Evolutionary conservation across 1,140 invertebrate genomes (phyloP), one percentile per base, ranked within the genome.

Genomic region (Drosophila elegans): DNA sequence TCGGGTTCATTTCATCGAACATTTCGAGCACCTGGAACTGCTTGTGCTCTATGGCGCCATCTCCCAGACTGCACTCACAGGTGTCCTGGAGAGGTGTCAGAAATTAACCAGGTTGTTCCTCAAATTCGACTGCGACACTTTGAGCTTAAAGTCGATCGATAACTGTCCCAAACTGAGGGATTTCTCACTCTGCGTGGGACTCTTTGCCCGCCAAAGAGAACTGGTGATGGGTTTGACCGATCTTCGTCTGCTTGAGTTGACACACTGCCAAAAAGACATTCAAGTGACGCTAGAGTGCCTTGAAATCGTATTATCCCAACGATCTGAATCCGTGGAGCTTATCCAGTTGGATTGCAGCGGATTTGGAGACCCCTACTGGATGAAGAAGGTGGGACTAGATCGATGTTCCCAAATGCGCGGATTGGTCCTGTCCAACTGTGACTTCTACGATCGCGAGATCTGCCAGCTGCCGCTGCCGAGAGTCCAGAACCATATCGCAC

Each of bases 1-100:
- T 29, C 48, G 34, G 29, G 48, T 51, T n/a, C 48, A 51, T n/a
- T 51, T 51, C 29, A 32, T 51, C 27, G 48, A 34, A 7, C 48
- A 34, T 3, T 51, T 51, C 2, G 6, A 51, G 29, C n/a, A 51
- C 4, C n/a, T 51, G 29, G 48, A 51, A 12, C 29, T 51, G 1
- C 29, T 51, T 1, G 48, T 51, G 1, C 48, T 51, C 3, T 34
- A 51, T 32, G 48, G 29, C 7, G 4, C 7, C 3, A 51, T 51
- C 7, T 16, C 48, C 3, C 48, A 51, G 9, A 34, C 48, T 0
- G 48, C 48, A 10, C 29, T 51, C 12, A 51, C 48, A 0, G 48
- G 48, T 1, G n/a, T 51, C 4, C n/a, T 51, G 2, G 48, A 51
- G 1, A 7, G 13, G n/a, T 51, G 48, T n/a, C 29, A 16, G 1